A percentile compares a stretch with the other conserved stretches of the same genome.
Conservation (phyloP, 2,113 vertebrate species). For the Bombycilla garrulus region DNA sequence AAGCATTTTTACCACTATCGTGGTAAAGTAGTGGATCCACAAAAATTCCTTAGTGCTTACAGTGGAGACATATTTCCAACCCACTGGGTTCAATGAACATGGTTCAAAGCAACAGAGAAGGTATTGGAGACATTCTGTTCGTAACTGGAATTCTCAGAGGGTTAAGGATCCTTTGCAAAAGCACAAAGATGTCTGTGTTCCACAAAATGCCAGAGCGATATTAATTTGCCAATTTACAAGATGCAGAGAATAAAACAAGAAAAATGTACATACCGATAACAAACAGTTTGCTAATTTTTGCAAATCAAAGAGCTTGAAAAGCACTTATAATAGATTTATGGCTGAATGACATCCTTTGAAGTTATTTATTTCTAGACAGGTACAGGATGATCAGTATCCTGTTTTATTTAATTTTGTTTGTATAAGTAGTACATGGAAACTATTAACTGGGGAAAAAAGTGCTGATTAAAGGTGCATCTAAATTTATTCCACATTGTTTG, state of each 20-base stretch:
- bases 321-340: constrained; percentile 3
- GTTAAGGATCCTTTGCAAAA: neutral
- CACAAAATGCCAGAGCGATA: neutral
- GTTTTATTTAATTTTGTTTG: constrained; percentile 1
- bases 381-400: neutral
- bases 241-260: neutral
- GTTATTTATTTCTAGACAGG: neutral
- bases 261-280: neutral
- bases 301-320: constrained; percentile 20
- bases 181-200: constrained; percentile 33
- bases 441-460: neutral
- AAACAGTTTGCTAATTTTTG: neutral
- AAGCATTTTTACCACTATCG: neutral
- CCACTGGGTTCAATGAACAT: neutral
- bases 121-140: neutral
- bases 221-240: neutral
- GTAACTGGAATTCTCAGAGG: neutral
- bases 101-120: neutral
- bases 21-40: neutral
- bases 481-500: neutral
- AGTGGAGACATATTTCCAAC: neutral
- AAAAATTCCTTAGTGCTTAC: neutral
- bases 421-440: neutral
- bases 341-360: neutral
- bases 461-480: neutral